Evolutionary conservation across 2,797 vertebrate genomes (phyloP), one percentile per base, ranked within the genome.

Genomic region (Cetoscarus ocellatus): DNA sequence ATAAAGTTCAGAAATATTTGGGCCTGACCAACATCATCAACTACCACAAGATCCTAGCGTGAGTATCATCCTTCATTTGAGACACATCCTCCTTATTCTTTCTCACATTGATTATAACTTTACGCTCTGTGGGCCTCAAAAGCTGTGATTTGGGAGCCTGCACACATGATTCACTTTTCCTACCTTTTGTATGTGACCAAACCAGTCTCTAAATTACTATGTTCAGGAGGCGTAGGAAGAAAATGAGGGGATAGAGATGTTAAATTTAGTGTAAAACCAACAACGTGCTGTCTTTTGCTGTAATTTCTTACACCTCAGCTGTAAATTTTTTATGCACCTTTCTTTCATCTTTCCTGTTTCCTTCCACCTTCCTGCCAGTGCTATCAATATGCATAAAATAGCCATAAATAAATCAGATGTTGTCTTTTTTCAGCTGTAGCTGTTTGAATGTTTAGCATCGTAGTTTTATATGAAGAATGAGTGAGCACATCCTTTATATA

Each of bases 21-120:
- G 86, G 94, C 0, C 93, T 98, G 82, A 89, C 93, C 39, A 99
- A 96, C 82, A 76, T 91, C 52, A 91, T 98, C 0, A 98, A 99
- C 94, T 99, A 99, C 85, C 97, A 99, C 93, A 99, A 96, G 94
- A 96, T 97, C 60, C 85, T 99, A 78, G 96, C 96, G 98, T 99
- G 87, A 97, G 98, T 96, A 52, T 79, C 48, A 1, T 34, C 42
- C 45, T 36, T 51, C 5, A 10, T 14, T n/a, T 43, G 4, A 18
- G 39, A 27, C 35, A 9, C 12, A 0, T 50, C 14, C 38, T 39
- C 1, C 5, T 39, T 35, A 43, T 49, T 2, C 3, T 45, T 54
- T 10, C 11, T 15, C 9, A 51, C 7, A 38, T 14, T 58, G 7
- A 10, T 56, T 9, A 10, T 38, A 64, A 14, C 45, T 58, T 62